Conservation (phyloP, 2,888 invertebrate genomes). For the Pterostichus niger region DNA sequence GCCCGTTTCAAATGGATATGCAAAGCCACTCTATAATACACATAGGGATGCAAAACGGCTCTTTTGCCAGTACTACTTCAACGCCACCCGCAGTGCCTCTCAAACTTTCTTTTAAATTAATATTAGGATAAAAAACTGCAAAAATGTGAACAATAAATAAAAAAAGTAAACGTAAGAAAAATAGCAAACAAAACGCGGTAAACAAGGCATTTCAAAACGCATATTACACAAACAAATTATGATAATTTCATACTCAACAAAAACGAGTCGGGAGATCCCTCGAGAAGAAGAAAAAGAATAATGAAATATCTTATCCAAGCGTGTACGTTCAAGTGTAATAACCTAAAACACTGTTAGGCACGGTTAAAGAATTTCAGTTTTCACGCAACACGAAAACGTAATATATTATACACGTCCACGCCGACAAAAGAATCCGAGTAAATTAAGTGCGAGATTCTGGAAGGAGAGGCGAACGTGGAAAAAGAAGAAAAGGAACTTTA, state of each 20-base stretch:
- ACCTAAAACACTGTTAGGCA: slow-evolving; percentile 62
- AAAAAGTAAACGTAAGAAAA: slow-evolving; percentile 14
- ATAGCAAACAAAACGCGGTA: slow-evolving; percentile 32
- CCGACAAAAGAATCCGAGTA: slow-evolving; percentile 64
- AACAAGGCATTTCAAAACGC: slow-evolving; percentile 46
- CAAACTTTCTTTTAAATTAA: slow-evolving; percentile 34
- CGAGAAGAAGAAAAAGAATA: slow-evolving; percentile 40
- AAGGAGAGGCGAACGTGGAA: slow-evolving; percentile 14
- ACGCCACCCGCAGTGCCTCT: not conserved
- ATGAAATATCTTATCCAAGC: slow-evolving; percentile 49
- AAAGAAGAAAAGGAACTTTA: slow-evolving; percentile 55
- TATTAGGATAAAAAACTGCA: not conserved
- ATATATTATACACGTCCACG: slow-evolving; percentile 61
- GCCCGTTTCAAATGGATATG: slow-evolving; percentile 60
- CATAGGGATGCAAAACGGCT: slow-evolving; percentile 36
- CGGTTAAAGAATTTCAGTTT: slow-evolving; percentile 64
- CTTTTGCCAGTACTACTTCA: slow-evolving; percentile 13
- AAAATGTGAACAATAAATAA: slow-evolving; percentile 21
- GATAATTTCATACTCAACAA: slow-evolving; percentile 46
- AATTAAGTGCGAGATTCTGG: slow-evolving; percentile 65
- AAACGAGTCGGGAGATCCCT: slow-evolving; percentile 13
- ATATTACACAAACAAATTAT: slow-evolving; percentile 57
- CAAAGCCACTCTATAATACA: slow-evolving; percentile 55
- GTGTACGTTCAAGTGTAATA: slow-evolving; percentile 48
- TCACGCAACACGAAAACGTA: slow-evolving; percentile 58